Conservation (phyloP, 2,888 invertebrate genomes). For the Metacarcinus magister region DNA sequence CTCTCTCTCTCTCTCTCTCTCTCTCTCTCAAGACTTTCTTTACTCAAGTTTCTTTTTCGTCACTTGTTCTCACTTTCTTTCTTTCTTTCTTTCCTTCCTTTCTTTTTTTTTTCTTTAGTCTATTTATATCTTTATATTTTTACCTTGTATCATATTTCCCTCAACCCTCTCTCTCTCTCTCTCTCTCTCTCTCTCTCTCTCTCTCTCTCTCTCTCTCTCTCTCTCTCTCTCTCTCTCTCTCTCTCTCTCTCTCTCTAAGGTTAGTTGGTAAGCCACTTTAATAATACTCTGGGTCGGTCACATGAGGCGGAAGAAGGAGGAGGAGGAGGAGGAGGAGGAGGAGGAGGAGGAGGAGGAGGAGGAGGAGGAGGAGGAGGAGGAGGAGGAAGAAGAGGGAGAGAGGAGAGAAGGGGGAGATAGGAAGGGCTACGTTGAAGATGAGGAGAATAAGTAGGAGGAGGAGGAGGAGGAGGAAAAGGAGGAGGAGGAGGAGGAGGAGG, state of each 20-base stretch:
- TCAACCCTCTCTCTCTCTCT: neutral
- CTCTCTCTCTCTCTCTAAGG: constrained; percentile 28
- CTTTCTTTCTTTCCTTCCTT: neutral
- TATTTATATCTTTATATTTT: neutral
- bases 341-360: constrained; percentile 26
- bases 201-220: constrained; percentile 48
- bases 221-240: constrained; percentile 48
- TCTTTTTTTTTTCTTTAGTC: neutral
- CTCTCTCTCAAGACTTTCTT: neutral
- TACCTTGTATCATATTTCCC: neutral
- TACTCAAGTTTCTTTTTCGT: neutral
- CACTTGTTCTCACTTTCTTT: neutral
- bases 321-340: constrained; percentile 10
- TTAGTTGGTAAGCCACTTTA: constrained; percentile 26
- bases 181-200: constrained; percentile 37
- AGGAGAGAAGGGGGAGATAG: neutral
- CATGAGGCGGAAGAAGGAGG: neutral
- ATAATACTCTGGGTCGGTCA: neutral
- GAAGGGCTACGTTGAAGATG: neutral
- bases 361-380: constrained; percentile 26
- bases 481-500: too few species aligned
- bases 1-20: constrained; percentile 2
- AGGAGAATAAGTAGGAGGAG: neutral
- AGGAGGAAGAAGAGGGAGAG: neutral
- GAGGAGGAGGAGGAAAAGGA: neutral